Percentiles rank a stretch among this genome's conserved stretches.
Conservation (phyloP, 2,888 invertebrate species). For the Plagodis dolabraria region DNA sequence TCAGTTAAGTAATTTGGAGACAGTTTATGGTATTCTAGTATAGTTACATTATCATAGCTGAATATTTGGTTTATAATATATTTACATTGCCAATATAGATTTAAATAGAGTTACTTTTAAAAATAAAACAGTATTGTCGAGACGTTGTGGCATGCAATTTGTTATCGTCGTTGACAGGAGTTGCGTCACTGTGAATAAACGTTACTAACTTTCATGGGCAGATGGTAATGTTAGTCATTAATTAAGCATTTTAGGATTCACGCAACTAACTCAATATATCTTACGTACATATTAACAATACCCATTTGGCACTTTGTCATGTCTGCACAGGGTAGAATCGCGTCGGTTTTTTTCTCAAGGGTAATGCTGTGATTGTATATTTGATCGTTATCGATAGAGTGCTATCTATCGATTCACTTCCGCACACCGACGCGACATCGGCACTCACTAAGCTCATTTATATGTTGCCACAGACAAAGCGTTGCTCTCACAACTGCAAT, state of each 20-base stretch:
- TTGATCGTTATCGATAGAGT: constrained; percentile 38
- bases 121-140: constrained; percentile 2
- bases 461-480: constrained; percentile 69
- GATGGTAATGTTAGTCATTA: constrained; percentile 41
- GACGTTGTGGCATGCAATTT: constrained; percentile 27
- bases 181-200: constrained; percentile 51
- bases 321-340: too few relatives aligned
- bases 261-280: too few relatives aligned
- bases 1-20: neutral
- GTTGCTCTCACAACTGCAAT: constrained; percentile 57
- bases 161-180: constrained; percentile 40
- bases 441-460: constrained; percentile 40
- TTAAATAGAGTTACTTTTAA: neutral
- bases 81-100: too few relatives aligned
- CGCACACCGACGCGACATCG: constrained; percentile 43
- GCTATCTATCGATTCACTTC: constrained; percentile 42
- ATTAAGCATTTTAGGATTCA: constrained; percentile 24
- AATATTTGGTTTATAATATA: too few relatives aligned
- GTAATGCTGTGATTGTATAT: constrained; percentile 22
- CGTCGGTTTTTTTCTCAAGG: constrained; percentile 16
- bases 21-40: too few relatives aligned
- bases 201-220: constrained; percentile 42
- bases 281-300: too few relatives aligned
- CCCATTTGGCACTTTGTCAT: too few relatives aligned
- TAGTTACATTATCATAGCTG: too few relatives aligned